Base-by-base conservation (phyloP, 2,113 vertebrate species). In the Synodontis membranacea region DNA sequence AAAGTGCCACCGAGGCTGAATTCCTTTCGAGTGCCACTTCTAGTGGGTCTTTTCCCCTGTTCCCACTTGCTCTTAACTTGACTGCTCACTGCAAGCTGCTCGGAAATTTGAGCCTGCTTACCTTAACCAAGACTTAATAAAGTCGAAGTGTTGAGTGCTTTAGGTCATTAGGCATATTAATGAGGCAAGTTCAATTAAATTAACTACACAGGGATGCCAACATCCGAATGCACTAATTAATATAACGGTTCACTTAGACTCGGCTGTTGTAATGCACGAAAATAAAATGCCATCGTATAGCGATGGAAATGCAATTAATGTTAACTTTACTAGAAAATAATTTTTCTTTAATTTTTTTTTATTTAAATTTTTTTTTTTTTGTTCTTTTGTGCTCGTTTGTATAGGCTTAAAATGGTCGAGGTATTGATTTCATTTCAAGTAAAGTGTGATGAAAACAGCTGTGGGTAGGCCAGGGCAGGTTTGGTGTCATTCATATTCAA, bases 81-180 rank as follows among this genome's bases (percentile, higher is more conserved):
- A 54, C 76, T 54, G 48, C 76, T 54, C 76, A 23, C 15, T 10
- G 28, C 75, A 21, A 52, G 34, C 50, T 54, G 76, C 48, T 52
- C 31, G n/a, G 48, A 48, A 79, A 79, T 79, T 79, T 54, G n/a
- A 52, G 48, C 3, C 46, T 34, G n/a, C 50, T 79, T 79, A 79
- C 76, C 76, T 54, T 79, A 50, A 78, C 44, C 31, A 79, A 79
- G 48, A 79, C 48, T 79, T 54, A 79, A 79, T 79, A 79, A 79
- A 54, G 76, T 54, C 4, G 54, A 54, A 54, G 5, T 34, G 28
- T 21, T 54, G n/a, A n/a, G 7, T 54, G 76, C n/a, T 79, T 52
- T 54, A 50, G 76, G 76, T 79, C 76, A 54, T 79, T 79, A 79
- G 1, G 54, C n/a, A 54, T 79, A 48, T 50, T 79, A 79, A 50